phyloP scores from a whole-genome alignment of 2,888 invertebrate genomes.

The Philonicus albiceps region DNA sequence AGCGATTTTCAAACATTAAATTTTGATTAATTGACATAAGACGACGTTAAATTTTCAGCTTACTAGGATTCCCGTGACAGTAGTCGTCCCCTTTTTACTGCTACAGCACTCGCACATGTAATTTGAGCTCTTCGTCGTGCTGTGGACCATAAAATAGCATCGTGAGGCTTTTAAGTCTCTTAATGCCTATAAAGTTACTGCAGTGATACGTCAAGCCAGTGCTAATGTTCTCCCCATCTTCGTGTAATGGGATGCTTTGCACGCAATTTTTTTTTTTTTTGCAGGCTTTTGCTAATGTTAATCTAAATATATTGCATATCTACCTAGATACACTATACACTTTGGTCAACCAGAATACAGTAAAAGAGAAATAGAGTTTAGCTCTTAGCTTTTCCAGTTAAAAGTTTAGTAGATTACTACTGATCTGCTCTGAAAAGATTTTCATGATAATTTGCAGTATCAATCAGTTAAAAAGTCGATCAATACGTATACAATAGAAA shows the following conservation, averaged over 20 bases:
- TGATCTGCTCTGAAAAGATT: too few relatives aligned
- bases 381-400: too few relatives aligned
- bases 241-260: neutral
- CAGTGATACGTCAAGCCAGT: neutral
- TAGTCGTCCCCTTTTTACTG: neutral
- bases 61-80: slow-evolving; percentile 29
- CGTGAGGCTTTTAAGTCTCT: slow-evolving; percentile 18
- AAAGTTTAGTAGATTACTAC: too few relatives aligned
- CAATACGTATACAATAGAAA: too few relatives aligned
- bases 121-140: neutral
- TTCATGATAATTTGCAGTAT: too few relatives aligned
- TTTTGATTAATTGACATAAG: slow-evolving; percentile 47
- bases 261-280: neutral
- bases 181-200: slow-evolving; percentile 42
- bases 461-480: too few relatives aligned
- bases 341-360: too few relatives aligned
- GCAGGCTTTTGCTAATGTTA: neutral
- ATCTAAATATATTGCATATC: too few relatives aligned
- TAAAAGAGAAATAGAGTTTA: too few relatives aligned
- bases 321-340: too few relatives aligned
- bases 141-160: slow-evolving; percentile 20
- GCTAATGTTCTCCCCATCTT: neutral
- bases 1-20: slow-evolving; percentile 46
- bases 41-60: slow-evolving; percentile 46
- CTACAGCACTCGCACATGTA: neutral